A percentile compares a stretch with the other conserved stretches of the same genome.
These are phyloP conservation scores for Agapornis canus DNA, from an alignment of 2,797 vertebrate genomes.

Conservation along the genomic window DNA sequence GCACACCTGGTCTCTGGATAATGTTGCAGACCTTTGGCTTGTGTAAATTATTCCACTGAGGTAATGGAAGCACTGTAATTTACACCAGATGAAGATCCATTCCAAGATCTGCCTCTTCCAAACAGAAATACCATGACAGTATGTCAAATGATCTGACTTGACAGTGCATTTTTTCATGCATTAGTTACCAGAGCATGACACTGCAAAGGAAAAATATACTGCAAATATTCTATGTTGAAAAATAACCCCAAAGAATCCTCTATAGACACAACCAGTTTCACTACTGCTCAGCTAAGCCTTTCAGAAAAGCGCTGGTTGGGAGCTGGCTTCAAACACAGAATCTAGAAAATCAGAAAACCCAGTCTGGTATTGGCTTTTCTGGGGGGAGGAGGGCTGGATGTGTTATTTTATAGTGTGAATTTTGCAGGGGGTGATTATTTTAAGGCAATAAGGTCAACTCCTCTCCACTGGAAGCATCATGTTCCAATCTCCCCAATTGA, in stretches of 20 bases:
- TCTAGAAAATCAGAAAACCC: not conserved
- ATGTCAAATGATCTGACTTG: not conserved
- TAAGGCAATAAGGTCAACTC: not conserved
- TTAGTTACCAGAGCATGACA: not conserved
- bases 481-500: not conserved
- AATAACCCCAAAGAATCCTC: not conserved
- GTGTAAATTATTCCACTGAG: not conserved
- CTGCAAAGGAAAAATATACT: not conserved
- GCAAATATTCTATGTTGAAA: not conserved
- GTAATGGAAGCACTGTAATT: not conserved
- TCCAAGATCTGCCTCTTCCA: not conserved
- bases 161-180: not conserved
- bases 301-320: not conserved
- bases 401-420: not conserved
- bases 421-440: not conserved
- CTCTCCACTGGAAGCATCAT: not conserved
- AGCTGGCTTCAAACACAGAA: not conserved
- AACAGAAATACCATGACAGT: not conserved
- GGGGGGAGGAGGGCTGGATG: accelerated
- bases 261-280: not conserved
- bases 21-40: not conserved
- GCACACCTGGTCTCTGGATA: not conserved
- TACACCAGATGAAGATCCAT: not conserved
- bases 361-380: not conserved
- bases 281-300: not conserved